These are phyloP conservation scores for Bufo gargarizans DNA, from an alignment of 2,113 vertebrate genomes.

Conservation along the genomic window DNA sequence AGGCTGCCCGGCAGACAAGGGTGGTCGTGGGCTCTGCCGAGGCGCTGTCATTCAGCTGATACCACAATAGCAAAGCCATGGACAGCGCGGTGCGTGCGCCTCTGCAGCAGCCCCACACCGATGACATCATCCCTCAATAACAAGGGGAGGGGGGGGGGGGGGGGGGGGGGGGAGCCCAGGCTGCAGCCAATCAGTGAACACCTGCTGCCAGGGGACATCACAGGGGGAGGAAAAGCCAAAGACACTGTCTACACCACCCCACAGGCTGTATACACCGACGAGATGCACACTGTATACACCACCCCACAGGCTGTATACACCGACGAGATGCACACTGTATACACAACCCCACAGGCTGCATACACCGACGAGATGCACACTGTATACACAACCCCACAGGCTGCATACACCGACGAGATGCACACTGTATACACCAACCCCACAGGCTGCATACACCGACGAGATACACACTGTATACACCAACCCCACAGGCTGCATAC, in stretches of 20 bases:
- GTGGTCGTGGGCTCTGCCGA: conserved; percentile 72
- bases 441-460: too few relatives aligned
- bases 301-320: too few relatives aligned
- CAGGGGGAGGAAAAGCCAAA: background rate
- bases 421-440: too few relatives aligned
- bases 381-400: too few relatives aligned
- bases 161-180: conserved; percentile 63
- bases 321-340: background rate
- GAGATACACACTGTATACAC: too few relatives aligned
- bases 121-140: conserved; percentile 77
- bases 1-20: conserved; percentile 69
- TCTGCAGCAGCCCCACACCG: conserved; percentile 59
- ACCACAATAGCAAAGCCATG: conserved; percentile 85
- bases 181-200: conserved; percentile 68
- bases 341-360: too few relatives aligned
- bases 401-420: too few relatives aligned
- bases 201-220: conserved; percentile 66
- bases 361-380: background rate
- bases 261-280: background rate
- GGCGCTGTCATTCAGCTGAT: conserved; percentile 75
- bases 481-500: too few relatives aligned
- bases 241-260: background rate
- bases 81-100: conserved; percentile 62
- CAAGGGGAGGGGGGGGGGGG: conserved; percentile 36
- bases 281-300: background rate